Evolutionary conservation across 2,113 vertebrate genomes (phyloP), one percentile per base, ranked within the genome.

Genomic region (Cisticola juncidis): DNA sequence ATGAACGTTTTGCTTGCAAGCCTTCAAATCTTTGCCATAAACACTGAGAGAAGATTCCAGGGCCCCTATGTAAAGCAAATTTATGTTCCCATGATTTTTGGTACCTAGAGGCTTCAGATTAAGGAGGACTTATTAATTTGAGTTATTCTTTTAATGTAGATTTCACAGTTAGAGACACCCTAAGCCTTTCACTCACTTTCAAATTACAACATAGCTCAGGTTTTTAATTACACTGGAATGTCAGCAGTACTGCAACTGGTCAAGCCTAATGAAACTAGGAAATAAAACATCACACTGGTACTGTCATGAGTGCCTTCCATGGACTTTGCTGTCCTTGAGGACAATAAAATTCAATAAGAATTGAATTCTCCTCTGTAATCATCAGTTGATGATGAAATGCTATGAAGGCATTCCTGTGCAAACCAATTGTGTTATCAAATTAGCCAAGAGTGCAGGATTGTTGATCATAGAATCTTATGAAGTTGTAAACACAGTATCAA

Each of bases 401-500:
- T 23, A 10, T 11, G 62, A 83, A 86, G 22, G 16, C 14, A 31
- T 53, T 61, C n/a, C 38, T 61, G 6, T 45, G 31, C 11, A 93
- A 64, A 86, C 6, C 2, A 38, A 17, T 35, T 13, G 3, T 31
- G 35, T 16, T 25, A 51, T 14, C 36, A 42, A 92, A 66, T 53
- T 35, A 60, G 22, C 15, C 29, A 47, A 23, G 9, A 56, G 8
- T 20, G 7, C 24, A 36, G 11, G 12, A 36, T 64, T 77, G 73
- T 84, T 22, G 16, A 82, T 23, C 16, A 25, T 4, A 36, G 0
- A 15, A 5, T 54, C 22, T 76, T 42, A 45, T 0, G 0, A 24
- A 36, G 12, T 29, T 10, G 3, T 65, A n/a, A 90, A 57, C 21
- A 76, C 33, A 74, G 23, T n/a, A 44, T 28, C 13, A 38, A 10